A percentile compares a stretch with the other conserved stretches of the same genome.
Conservation (phyloP, 1,140 invertebrate species). For the Drosophila lowei region DNA sequence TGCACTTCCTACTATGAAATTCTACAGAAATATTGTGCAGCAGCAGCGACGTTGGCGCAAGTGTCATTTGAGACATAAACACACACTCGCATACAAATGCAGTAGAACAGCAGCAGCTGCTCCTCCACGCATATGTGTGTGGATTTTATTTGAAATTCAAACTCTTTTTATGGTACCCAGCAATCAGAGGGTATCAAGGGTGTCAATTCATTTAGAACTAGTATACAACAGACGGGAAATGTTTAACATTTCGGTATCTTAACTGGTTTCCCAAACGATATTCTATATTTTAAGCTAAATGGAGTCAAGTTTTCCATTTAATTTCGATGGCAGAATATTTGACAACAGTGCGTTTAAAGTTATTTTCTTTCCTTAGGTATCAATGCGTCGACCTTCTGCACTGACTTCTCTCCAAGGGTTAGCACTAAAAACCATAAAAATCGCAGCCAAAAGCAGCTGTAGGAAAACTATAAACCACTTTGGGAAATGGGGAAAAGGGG, state of each 20-base stretch:
- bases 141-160: conserved; percentile 50
- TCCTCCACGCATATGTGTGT: conserved; percentile 16
- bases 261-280: too few species aligned
- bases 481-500: conserved; percentile 7
- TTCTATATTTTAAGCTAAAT: not conserved
- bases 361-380: not conserved
- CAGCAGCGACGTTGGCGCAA: conserved; percentile 58
- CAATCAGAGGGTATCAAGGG: conserved; percentile 25
- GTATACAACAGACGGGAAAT: conserved; percentile 1
- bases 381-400: not conserved
- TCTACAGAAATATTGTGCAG: conserved; percentile 59
- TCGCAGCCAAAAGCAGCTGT: conserved; percentile 15
- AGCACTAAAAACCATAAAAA: conserved; percentile 26
- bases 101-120: conserved; percentile 35
- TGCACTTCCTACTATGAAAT: conserved; percentile 79
- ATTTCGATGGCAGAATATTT: too few species aligned
- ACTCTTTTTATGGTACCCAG: conserved; percentile 45
- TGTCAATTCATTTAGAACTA: not conserved
- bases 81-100: conserved; percentile 1
- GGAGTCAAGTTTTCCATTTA: too few species aligned
- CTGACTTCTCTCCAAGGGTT: not conserved
- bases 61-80: conserved; percentile 74
- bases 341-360: too few species aligned
- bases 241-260: not conserved
- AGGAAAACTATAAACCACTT: conserved; percentile 32